Percentiles rank a stretch among this genome's conserved stretches.
These are phyloP conservation scores for Hyles euphorbiae DNA, from an alignment of 1,140 invertebrate genomes.

Conservation along the genomic window DNA sequence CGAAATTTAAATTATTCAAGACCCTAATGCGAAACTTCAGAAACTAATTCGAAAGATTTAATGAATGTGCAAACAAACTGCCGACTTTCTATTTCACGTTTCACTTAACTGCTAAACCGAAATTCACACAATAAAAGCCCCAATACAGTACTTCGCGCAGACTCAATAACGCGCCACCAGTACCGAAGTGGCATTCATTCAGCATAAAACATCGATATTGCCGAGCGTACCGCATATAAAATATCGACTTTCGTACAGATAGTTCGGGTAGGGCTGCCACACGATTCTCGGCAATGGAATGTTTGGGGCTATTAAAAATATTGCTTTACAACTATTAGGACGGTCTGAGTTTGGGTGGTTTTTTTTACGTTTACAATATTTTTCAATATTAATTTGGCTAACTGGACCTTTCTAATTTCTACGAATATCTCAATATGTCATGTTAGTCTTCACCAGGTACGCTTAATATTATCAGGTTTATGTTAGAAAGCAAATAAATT, in stretches of 20 bases:
- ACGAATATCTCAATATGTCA: too few relatives aligned
- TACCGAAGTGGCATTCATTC: slow-evolving; percentile 4
- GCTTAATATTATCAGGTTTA: too few relatives aligned
- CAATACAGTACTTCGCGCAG: slow-evolving; percentile 3
- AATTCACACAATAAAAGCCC: slow-evolving; percentile 4
- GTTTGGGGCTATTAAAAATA: background rate
- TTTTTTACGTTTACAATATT: too few relatives aligned
- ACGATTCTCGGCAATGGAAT: background rate
- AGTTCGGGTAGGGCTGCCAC: slow-evolving; percentile 4
- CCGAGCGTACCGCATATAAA: slow-evolving; percentile 6
- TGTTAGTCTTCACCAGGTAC: too few relatives aligned
- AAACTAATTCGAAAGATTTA: slow-evolving; percentile 3
- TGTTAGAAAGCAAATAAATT: too few relatives aligned
- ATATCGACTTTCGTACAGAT: slow-evolving; percentile 7
- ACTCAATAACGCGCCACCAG: slow-evolving; percentile 7
- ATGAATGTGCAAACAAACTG: slow-evolving; percentile 1
- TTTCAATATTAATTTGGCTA: too few relatives aligned
- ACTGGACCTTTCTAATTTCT: too few relatives aligned
- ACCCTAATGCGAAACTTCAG: too few relatives aligned
- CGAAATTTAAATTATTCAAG: too few relatives aligned
- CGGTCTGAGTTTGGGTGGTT: too few relatives aligned
- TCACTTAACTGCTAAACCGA: slow-evolving; percentile 6
- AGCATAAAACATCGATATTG: slow-evolving; percentile 9
- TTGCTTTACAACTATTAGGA: too few relatives aligned
- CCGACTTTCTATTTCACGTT: slow-evolving; percentile 10